Conservation (phyloP, 1,140 invertebrate genomes). For the Drepana arcuata region DNA sequence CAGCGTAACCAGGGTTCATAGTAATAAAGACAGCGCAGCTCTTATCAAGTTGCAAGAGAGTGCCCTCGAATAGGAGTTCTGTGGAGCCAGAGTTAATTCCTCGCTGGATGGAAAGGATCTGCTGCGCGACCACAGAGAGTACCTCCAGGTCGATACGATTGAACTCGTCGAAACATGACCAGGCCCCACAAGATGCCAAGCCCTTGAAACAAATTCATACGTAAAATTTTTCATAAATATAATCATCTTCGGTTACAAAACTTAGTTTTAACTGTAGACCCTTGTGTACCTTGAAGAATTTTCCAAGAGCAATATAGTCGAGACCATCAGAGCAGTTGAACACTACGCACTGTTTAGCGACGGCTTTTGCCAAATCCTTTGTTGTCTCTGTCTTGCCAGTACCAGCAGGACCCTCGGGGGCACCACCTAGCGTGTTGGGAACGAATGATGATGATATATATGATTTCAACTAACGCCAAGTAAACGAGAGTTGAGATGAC, state of each 20-base stretch:
- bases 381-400: slow-evolving; percentile 97
- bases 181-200: slow-evolving; percentile 94
- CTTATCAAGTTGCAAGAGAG: slow-evolving; percentile 88
- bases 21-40: slow-evolving; percentile 96
- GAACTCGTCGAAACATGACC: slow-evolving; percentile 98
- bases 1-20: slow-evolving; percentile 96
- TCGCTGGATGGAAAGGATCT: slow-evolving; percentile 86
- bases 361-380: slow-evolving; percentile 96
- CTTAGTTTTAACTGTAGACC: too few relatives aligned
- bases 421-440: too few relatives aligned
- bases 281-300: slow-evolving; percentile 91
- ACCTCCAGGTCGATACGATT: slow-evolving; percentile 90
- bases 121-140: slow-evolving; percentile 92
- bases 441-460: too few relatives aligned
- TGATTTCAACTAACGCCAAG: too few relatives aligned
- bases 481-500: too few relatives aligned
- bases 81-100: slow-evolving; percentile 84
- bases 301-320: slow-evolving; percentile 94
- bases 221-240: too few relatives aligned
- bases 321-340: slow-evolving; percentile 96
- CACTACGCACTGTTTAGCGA: slow-evolving; percentile 96
- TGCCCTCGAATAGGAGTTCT: slow-evolving; percentile 91
- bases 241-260: too few relatives aligned
- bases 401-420: slow-evolving; percentile 95
- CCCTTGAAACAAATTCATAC: too few relatives aligned